Percentiles rank a stretch among this genome's conserved stretches.
These are phyloP conservation scores for Danio tinwini DNA, from an alignment of 2,797 vertebrate genomes.

Conservation along the genomic window DNA sequence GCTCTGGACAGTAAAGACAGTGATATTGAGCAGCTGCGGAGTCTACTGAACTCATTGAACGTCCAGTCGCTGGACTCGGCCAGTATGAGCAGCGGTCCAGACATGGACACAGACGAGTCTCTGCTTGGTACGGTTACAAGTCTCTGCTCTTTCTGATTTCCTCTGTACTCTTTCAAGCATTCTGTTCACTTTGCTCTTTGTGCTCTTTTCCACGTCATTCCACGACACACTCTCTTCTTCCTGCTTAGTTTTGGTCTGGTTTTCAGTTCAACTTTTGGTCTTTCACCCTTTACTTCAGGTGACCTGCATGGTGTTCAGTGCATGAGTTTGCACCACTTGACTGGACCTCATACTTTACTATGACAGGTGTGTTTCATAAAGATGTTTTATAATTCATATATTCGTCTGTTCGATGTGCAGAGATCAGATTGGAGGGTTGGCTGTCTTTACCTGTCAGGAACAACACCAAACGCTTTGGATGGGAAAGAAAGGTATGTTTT, in stretches of 20 bases:
- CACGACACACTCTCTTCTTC: constrained; percentile 45
- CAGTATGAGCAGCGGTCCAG: constrained; percentile 92
- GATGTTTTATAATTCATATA: constrained; percentile 18
- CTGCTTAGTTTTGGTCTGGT: constrained; percentile 22
- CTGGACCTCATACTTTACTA: not conserved
- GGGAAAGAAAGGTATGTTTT: constrained; percentile 92
- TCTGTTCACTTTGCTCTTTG: constrained; percentile 20
- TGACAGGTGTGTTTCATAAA: not conserved
- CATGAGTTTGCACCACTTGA: constrained; percentile 39
- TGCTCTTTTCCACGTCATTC: constrained; percentile 54
- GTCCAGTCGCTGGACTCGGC: constrained; percentile 90
- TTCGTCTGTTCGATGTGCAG: constrained; percentile 66
- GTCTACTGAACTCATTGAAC: constrained; percentile 88
- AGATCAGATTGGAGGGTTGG: constrained; percentile 95
- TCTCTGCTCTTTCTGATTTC: constrained; percentile 17
- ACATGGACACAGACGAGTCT: constrained; percentile 88
- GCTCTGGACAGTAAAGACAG: constrained; percentile 98
- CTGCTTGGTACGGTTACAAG: constrained; percentile 77
- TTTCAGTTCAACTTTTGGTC: constrained; percentile 26
- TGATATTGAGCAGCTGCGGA: constrained; percentile 96
- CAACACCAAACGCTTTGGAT: constrained; percentile 98
- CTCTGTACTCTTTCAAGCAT: not conserved
- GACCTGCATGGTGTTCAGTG: constrained; percentile 71
- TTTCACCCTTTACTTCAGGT: constrained; percentile 70
- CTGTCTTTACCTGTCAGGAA: constrained; percentile 95